Evolutionary conservation across 2,113 vertebrate genomes (phyloP).

Genomic region (Alexandromys fortis): DNA sequence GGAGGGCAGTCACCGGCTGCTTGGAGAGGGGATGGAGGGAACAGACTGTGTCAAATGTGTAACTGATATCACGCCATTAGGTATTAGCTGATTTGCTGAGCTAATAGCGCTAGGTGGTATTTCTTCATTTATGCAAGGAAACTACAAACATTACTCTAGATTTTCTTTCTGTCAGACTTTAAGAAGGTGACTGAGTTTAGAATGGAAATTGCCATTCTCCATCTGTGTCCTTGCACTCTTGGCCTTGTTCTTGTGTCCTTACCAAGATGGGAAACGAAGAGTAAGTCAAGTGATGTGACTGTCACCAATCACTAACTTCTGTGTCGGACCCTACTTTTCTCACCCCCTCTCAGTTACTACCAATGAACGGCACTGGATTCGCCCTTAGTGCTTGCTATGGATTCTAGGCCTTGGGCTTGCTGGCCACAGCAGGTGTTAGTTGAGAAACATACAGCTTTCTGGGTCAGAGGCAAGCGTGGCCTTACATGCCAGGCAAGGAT

Average conservation of each 20-base stretch:
- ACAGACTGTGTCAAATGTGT: fast-evolving
- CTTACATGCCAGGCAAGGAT: not conserved
- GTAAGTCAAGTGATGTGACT: not conserved
- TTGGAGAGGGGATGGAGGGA: not conserved
- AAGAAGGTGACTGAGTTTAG: not conserved
- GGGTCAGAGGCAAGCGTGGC: not conserved
- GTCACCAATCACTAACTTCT: not conserved
- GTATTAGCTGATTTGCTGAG: not conserved
- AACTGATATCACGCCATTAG: not conserved
- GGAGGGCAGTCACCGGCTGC: not conserved
- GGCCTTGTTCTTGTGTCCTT: not conserved
- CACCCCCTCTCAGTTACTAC: not conserved
- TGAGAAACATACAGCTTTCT: not conserved
- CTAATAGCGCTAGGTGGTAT: not conserved
- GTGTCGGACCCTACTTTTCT: not conserved
- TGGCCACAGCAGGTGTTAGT: fast-evolving
- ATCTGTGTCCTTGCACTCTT: not conserved
- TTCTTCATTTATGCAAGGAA: not conserved
- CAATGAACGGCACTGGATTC: not conserved
- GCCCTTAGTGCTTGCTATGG: not conserved
- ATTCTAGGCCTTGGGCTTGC: not conserved
- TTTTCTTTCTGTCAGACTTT: not conserved
- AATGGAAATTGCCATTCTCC: not conserved
- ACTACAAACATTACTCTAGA: not conserved
- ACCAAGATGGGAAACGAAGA: not conserved